A percentile compares a stretch with the other conserved stretches of the same genome.
These are phyloP conservation scores for Lepidocyrtinus sp. DNA, from an alignment of 2,888 invertebrate genomes.

Conservation along the genomic window DNA sequence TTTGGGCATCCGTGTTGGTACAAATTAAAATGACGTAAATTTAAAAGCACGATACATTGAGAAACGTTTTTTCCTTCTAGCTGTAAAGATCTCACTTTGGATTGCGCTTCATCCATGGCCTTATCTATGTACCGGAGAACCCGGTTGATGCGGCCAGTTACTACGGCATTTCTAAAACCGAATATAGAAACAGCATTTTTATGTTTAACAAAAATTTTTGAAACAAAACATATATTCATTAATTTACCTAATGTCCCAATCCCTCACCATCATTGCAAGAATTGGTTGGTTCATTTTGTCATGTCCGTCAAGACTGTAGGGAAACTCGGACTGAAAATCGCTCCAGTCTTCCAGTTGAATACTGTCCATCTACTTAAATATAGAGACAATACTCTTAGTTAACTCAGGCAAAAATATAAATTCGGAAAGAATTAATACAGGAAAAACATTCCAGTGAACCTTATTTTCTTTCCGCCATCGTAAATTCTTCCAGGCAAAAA, in stretches of 20 bases:
- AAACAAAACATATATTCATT: neutral
- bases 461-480: conserved; percentile 41
- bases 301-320: conserved; percentile 17
- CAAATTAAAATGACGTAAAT: conserved; percentile 30
- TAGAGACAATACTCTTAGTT: neutral
- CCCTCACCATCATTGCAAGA: conserved; percentile 2
- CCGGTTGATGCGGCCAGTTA: conserved; percentile 35
- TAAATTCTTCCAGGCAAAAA: conserved; percentile 22
- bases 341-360: conserved; percentile 42
- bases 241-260: conserved; percentile 28
- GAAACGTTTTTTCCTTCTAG: conserved; percentile 45
- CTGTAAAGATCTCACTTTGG: conserved; percentile 22
- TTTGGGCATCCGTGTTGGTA: conserved; percentile 40
- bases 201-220: neutral
- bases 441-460: conserved; percentile 1
- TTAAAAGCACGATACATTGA: no score
- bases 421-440: neutral
- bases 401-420: neutral
- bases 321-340: conserved; percentile 37
- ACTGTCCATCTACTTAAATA: conserved; percentile 24
- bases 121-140: conserved; percentile 39
- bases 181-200: neutral
- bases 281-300: conserved; percentile 32
- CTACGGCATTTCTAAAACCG: conserved; percentile 22
- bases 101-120: conserved; percentile 33